Evolutionary conservation across 2,888 invertebrate genomes (phyloP).

Genomic region (Linyphia triangularis): DNA sequence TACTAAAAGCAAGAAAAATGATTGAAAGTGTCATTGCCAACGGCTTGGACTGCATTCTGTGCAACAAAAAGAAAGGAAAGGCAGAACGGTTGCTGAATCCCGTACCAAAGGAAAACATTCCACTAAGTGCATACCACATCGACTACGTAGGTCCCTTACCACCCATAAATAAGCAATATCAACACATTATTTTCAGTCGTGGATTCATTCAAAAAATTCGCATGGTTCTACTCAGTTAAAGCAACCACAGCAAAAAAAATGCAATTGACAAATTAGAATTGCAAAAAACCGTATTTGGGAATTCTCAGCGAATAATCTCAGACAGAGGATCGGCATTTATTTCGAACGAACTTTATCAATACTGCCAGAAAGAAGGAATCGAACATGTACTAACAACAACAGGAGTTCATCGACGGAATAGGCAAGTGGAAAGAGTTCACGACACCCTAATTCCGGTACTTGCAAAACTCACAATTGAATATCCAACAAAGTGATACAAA

Average conservation of each 20-base stretch:
- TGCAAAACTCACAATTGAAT: not conserved
- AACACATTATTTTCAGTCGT: not conserved
- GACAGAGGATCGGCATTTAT: conserved; percentile 36
- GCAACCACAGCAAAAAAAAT: not conserved
- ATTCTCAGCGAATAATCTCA: not conserved
- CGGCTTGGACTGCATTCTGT: not conserved
- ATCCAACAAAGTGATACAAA: too few relatives aligned
- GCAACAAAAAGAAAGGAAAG: not conserved
- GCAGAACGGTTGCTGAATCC: conserved; percentile 12
- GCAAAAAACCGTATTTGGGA: too few relatives aligned
- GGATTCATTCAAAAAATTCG: not conserved
- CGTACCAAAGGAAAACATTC: too few relatives aligned
- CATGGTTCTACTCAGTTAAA: conserved; percentile 22
- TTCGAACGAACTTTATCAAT: not conserved
- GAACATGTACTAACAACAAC: not conserved
- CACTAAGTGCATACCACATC: not conserved
- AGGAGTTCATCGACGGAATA: not conserved
- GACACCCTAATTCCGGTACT: not conserved
- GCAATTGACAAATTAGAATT: not conserved
- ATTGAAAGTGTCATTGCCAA: too few relatives aligned
- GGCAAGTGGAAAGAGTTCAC: not conserved
- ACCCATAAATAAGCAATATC: too few relatives aligned
- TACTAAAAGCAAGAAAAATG: too few relatives aligned
- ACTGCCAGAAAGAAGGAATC: not conserved
- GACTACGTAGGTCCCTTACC: not conserved